Percentiles rank a stretch among this genome's conserved stretches.
Evolutionary conservation across 2,797 vertebrate species (phyloP).

Genomic region (Champsocephalus esox): DNA sequence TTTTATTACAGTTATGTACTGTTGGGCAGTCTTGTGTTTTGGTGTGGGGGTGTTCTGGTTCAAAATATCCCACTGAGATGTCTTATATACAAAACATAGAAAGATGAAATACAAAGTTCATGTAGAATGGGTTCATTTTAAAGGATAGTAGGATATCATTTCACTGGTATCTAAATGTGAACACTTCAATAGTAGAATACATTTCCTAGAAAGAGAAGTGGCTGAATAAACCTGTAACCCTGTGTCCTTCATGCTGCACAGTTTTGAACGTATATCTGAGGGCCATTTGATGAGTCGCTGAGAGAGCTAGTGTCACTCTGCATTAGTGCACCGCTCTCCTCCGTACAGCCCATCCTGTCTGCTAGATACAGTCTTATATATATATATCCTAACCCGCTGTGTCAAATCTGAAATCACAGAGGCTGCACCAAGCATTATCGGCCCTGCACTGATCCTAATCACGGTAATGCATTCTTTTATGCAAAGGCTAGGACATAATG

Average conservation of each 20-base stretch:
- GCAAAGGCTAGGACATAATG: conserved; percentile 43
- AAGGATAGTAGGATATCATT: not conserved
- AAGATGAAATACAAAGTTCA: conserved; percentile 17
- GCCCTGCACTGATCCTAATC: conserved; percentile 56
- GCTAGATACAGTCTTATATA: conserved; percentile 63
- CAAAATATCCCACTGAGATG: conserved; percentile 30
- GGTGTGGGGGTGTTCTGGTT: conserved; percentile 1
- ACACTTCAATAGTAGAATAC: conserved; percentile 25
- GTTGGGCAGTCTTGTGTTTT: conserved; percentile 35
- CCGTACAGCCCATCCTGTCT: conserved; percentile 56
- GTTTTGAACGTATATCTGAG: conserved; percentile 55
- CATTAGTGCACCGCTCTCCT: conserved; percentile 62
- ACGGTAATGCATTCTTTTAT: conserved; percentile 53
- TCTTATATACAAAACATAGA: conserved; percentile 4
- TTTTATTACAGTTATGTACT: conserved; percentile 77
- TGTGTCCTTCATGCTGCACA: conserved; percentile 66
- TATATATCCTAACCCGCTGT: conserved; percentile 51
- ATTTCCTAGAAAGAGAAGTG: conserved; percentile 28
- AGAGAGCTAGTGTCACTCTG: conserved; percentile 77
- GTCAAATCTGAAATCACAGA: conserved; percentile 63
- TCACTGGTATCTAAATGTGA: conserved; percentile 17
- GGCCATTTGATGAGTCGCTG: conserved; percentile 73
- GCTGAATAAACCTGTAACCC: conserved; percentile 57
- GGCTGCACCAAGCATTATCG: conserved; percentile 30
- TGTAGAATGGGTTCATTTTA: conserved; percentile 18